Conservation (phyloP, 2,888 invertebrate genomes). For the Drosophila lutescens region DNA sequence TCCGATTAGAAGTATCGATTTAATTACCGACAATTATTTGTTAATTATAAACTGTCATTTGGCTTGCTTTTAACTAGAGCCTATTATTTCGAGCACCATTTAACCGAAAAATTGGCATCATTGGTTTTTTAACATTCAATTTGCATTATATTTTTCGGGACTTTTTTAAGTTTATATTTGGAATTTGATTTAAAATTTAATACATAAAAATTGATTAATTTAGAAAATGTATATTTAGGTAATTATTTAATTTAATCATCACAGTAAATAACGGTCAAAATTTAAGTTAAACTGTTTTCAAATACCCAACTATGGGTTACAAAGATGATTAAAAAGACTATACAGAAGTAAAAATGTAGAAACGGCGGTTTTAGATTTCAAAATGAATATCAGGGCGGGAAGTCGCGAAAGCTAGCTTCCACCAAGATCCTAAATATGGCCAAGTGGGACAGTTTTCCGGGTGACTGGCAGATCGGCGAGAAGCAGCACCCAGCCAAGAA, state of each 20-base stretch:
- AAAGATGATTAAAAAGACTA: background rate
- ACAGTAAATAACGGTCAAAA: too few species aligned
- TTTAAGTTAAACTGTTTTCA: too few species aligned
- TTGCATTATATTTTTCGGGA: too few species aligned
- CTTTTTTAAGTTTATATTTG: too few species aligned
- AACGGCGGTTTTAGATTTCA: background rate
- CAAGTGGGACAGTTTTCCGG: slow-evolving; percentile 1
- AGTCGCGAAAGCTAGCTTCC: slow-evolving; percentile 9
- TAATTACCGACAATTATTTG: background rate
- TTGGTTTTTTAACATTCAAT: too few species aligned
- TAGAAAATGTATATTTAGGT: too few species aligned
- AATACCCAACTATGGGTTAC: too few species aligned
- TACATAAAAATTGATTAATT: too few species aligned
- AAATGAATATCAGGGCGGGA: background rate
- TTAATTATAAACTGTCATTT: slow-evolving; percentile 2
- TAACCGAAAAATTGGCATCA: background rate
- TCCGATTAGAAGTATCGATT: background rate
- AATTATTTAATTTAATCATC: too few species aligned
- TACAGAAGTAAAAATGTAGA: too few species aligned
- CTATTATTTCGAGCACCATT: background rate
- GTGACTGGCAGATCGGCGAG: slow-evolving; percentile 28
- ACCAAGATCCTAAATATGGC: slow-evolving; percentile 9
- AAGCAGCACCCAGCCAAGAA: slow-evolving; percentile 45
- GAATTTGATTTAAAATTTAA: too few species aligned
- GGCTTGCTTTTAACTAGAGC: background rate